Evolutionary conservation across 2,113 vertebrate genomes (phyloP), one percentile per base, ranked within the genome.

Genomic region (Scomber colias): DNA sequence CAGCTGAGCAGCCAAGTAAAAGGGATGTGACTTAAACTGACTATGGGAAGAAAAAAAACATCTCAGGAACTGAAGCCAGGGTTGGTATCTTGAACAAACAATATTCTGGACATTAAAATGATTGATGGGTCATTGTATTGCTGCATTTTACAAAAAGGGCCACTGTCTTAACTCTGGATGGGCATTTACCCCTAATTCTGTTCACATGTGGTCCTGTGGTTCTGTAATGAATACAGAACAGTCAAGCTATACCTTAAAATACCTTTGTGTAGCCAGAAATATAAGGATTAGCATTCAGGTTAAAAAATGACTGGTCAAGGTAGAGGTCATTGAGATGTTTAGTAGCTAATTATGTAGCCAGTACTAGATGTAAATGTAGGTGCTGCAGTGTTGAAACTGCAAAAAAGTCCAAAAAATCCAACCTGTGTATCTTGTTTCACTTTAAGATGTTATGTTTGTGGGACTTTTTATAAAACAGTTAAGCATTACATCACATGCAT

Each of bases 301-400:
- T 66, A 2, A 14, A 55, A 45, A 83, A 72, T 81, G 71, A 60
- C 70, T 64, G 46, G 49, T n/a, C 16, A 49, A 67, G 45, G 50
- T 69, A 21, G 54, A 24, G 62, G 74, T 84, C 72, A 51, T 75
- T 81, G 46, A 60, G 40, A 64, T 82, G 8, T 73, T 60, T 21
- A 48, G 85, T 90, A 88, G 83, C 88, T 85, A 85, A 79, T 77
- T 65, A 66, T 84, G 81, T 89, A 89, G 87, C 83, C 54, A 66
- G 69, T 84, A 60, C 49, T 40, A 44, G 21, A 57, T 61, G 31
- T 77, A 76, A 48, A 24, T 80, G 57, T 81, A 24, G 72, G 65
- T 89, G 77, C 76, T 89, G 77, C 71, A 82, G 63, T 83, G 71
- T 89, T 69, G 40, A 73, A 77, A 77, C 86, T 85, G 88, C 81